phyloP scores from a whole-genome alignment of 2,888 invertebrate genomes.

The Caenorhabditis sp. region DNA sequence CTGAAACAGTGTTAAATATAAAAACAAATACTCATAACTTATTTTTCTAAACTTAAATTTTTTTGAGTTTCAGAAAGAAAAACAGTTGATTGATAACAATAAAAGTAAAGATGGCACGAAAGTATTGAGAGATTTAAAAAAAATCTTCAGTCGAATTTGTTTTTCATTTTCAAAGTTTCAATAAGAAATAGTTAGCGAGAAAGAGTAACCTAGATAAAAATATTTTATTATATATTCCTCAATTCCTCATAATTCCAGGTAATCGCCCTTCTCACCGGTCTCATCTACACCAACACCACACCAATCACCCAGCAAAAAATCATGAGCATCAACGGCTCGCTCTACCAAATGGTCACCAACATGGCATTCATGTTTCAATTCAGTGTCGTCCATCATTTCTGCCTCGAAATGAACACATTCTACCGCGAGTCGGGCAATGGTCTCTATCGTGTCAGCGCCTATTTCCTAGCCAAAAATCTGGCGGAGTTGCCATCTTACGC shows the following conservation, averaged over 20 bases:
- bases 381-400: constrained; percentile 80
- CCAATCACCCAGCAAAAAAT: constrained; percentile 72
- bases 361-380: constrained; percentile 95
- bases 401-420: constrained; percentile 85
- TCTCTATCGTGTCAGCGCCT: constrained; percentile 88
- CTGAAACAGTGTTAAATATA: too few species aligned
- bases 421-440: constrained; percentile 87
- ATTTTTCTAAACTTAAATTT: too few species aligned
- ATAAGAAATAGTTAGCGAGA: too few species aligned
- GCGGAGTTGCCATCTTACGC: constrained; percentile 85
- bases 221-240: too few species aligned
- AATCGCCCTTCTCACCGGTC: constrained; percentile 83
- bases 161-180: too few species aligned
- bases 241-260: constrained; percentile 78
- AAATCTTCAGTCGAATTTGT: too few species aligned
- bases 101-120: too few species aligned
- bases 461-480: constrained; percentile 85
- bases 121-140: too few species aligned
- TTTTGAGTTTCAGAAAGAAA: too few species aligned
- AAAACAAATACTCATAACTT: too few species aligned
- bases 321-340: constrained; percentile 90
- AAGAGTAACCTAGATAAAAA: too few species aligned
- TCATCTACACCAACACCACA: constrained; percentile 81
- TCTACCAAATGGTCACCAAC: constrained; percentile 89
- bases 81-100: too few species aligned